Conservation (phyloP, 2,888 invertebrate genomes). For the Drosophila heteroneura region DNA sequence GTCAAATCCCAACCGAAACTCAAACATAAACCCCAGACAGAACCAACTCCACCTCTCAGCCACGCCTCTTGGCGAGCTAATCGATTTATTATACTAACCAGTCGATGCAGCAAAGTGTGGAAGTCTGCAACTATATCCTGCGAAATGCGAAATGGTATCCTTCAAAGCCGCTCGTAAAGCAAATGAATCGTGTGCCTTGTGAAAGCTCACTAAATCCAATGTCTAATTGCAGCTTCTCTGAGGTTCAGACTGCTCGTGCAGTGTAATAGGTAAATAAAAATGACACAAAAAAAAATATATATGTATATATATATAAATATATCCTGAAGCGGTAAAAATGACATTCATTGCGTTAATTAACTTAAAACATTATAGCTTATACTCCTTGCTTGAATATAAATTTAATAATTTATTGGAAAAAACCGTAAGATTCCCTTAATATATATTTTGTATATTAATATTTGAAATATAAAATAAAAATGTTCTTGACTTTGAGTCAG, state of each 20-base stretch:
- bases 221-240: not conserved
- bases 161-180: constrained; percentile 42
- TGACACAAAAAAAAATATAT: not conserved
- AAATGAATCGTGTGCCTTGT: constrained; percentile 67
- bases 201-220: constrained; percentile 8
- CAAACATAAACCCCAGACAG: constrained; percentile 13
- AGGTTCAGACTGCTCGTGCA: not conserved
- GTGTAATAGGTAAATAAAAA: constrained; percentile 2
- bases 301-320: not conserved
- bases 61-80: constrained; percentile 62
- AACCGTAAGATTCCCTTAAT: too few relatives aligned
- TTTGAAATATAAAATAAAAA: too few relatives aligned
- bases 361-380: not conserved
- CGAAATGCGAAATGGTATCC: constrained; percentile 20
- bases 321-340: not conserved
- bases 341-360: not conserved
- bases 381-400: too few relatives aligned
- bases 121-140: constrained; percentile 33
- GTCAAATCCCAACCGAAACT: constrained; percentile 64
- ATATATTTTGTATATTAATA: too few relatives aligned
- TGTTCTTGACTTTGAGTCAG: too few relatives aligned
- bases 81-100: constrained; percentile 82
- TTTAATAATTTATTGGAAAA: too few relatives aligned
- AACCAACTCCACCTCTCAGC: constrained; percentile 3
- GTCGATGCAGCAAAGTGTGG: constrained; percentile 73